Percentiles rank a stretch among this genome's conserved stretches.
phyloP scores from a whole-genome alignment of 2,888 invertebrate species.

The Euzophera pinguis region DNA sequence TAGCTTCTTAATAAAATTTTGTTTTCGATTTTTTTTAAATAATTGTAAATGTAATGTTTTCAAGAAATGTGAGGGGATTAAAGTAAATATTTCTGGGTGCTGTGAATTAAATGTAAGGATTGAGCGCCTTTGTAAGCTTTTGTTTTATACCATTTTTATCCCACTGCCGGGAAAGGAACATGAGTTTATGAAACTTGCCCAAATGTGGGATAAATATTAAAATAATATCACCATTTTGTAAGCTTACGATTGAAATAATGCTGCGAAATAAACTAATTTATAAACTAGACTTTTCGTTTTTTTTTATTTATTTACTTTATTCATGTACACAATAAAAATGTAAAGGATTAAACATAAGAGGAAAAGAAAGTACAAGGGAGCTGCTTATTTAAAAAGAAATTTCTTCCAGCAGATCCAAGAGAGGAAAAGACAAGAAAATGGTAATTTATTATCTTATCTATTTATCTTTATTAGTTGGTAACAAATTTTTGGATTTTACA shows the following conservation, averaged over 20 bases:
- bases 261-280: slow-evolving; percentile 13
- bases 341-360: no score
- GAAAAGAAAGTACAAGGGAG: no score
- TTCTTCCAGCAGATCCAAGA: no score
- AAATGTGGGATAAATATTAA: not conserved
- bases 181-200: not conserved
- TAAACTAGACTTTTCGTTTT: not conserved
- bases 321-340: not conserved
- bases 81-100: slow-evolving; percentile 1
- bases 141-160: not conserved
- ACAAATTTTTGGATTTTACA: no score
- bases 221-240: not conserved
- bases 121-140: not conserved
- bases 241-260: not conserved
- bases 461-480: no score
- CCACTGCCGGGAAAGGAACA: not conserved
- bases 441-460: no score
- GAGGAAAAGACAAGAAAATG: no score
- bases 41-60: not conserved
- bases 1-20: no score
- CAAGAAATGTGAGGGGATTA: not conserved
- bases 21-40: not conserved
- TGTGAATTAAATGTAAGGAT: slow-evolving; percentile 4
- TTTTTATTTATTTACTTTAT: not conserved
- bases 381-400: no score